Base-by-base conservation (phyloP, 2,113 vertebrate genomes). In the Limanda limanda region DNA sequence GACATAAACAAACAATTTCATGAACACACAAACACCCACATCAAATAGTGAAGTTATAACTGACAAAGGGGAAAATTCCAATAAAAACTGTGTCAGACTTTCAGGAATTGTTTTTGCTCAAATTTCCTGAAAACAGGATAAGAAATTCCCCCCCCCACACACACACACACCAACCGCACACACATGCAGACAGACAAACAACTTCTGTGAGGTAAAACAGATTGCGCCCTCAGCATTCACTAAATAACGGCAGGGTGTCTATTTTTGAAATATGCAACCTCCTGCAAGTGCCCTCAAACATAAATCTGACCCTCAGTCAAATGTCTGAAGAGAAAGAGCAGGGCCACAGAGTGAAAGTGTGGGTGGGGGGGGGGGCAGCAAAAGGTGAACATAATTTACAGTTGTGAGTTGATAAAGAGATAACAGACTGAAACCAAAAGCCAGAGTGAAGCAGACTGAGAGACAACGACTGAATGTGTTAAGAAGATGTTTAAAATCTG, bases 231-330 rank as follows among this genome's bases (percentile, higher is more conserved):
- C 21, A 17, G 63, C 25, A 35, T 74, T 42, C 40, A 42, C 54
- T 83, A 70, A 86, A 87, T 85, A 81, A 70, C 20, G 45, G 74
- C 71, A 1, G 60, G 57, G 66, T 37, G 71, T 81, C 74, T 55
- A 47, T 80, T 55, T 76, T 62, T 79, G 68, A 86, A 67, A 82
- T 71, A 84, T 24, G 64, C 63, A 71, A 52, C 76, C 51, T 82
- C 83, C 31, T 47, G 85, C 21, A 5, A 68, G 61, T 57, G 51
- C 68, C 59, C 64, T 82, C 64, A 51, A 31, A 74, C 17, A 12
- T 71, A 76, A 74, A 76, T 67, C 62, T 68, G 81, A 72, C 76
- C 21, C 45, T 17, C 17, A 48, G 45, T 18, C 5, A 15, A 48
- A 48, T 42, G 40, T 42, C 40, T 42, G 11, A 48, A 48, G 45